Percentiles rank a stretch among this genome's conserved stretches.
Evolutionary conservation across 2,888 invertebrate species (phyloP).

Genomic region (Eugnorisma glareosa): DNA sequence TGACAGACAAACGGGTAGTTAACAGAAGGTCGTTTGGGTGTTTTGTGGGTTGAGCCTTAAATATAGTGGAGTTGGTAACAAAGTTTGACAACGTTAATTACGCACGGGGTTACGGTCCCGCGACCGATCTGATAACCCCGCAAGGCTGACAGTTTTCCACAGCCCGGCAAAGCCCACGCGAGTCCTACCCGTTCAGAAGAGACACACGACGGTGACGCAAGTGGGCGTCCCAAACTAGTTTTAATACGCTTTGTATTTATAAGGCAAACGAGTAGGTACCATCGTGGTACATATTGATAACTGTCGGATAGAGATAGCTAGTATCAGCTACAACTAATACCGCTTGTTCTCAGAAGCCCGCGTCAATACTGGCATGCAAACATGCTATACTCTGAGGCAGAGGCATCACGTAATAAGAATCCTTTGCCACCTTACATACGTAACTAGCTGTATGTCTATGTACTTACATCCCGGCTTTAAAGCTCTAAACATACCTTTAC

Average conservation of each 20-base stretch:
- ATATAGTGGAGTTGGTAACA: constrained; percentile 50
- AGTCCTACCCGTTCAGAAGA: constrained; percentile 1
- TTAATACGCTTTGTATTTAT: constrained; percentile 20
- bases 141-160: constrained; percentile 43
- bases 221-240: not conserved
- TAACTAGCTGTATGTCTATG: not conserved
- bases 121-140: constrained; percentile 51
- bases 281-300: constrained; percentile 5
- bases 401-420: not conserved
- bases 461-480: not conserved
- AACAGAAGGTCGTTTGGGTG: constrained; percentile 48
- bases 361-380: not conserved
- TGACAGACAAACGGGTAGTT: constrained; percentile 33
- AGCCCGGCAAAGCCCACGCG: constrained; percentile 14
- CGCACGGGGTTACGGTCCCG: constrained; percentile 34
- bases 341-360: not conserved
- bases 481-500: not conserved
- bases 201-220: not conserved
- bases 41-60: constrained; percentile 37
- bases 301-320: not conserved
- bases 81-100: constrained; percentile 63
- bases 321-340: not conserved
- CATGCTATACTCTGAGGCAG: not conserved
- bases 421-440: not conserved
- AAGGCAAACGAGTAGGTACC: not conserved